Base-by-base conservation (phyloP, 2,888 invertebrate genomes). In the Chirona hameri region DNA sequence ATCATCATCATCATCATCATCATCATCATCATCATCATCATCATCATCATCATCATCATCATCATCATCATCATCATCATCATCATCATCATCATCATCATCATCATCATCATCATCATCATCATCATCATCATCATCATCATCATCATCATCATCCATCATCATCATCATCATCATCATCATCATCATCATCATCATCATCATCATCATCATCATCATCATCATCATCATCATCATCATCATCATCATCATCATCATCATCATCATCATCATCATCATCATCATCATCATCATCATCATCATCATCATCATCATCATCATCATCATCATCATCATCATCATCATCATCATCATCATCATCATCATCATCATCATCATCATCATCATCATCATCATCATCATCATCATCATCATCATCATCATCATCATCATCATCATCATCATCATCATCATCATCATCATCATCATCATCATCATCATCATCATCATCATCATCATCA, bases 1-100 rank as follows among this genome's bases (percentile, higher is more conserved):
- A n/a, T 65, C 65, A 65, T 65, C 65, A 65, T 65, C 65, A n/a
- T 65, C 65, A n/a, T 65, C 65, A n/a, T 65, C 65, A n/a, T 65
- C 65, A n/a, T 65, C 65, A n/a, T 65, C 65, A n/a, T 65, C 65
- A n/a, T 65, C 65, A n/a, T 65, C 65, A n/a, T 65, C 65, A n/a
- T 65, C 65, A n/a, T 65, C 65, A 65, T 65, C 65, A 65, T 65
- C 65, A 65, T 65, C 65, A 65, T 65, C 65, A 65, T 65, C 65
- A 65, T 65, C 65, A 65, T 65, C 65, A 65, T 65, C 65, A 65
- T 65, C 65, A 65, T 65, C 65, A 65, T 65, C 65, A 65, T 65
- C 65, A 65, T 65, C 65, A 65, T 65, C 65, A 65, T 65, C 65
- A 65, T 65, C 65, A 65, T 65, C 65, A 65, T 65, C 65, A 65